These are phyloP conservation scores for Thunnus albacares DNA, from an alignment of 2,797 vertebrate genomes.

Conservation along the genomic window DNA sequence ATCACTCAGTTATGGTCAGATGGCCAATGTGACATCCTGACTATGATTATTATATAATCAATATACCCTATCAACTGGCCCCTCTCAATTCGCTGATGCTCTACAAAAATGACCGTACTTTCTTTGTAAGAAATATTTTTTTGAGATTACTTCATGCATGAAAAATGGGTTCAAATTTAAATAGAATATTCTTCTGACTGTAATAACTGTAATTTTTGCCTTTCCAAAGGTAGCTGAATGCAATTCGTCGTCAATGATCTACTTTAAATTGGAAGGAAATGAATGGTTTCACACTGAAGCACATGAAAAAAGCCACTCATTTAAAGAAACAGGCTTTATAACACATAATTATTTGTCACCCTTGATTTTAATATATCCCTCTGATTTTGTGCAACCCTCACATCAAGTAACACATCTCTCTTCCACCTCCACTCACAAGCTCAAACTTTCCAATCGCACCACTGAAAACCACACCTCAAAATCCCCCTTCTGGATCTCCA, in stretches of 20 bases:
- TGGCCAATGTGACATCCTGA: not conserved
- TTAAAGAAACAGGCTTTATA: not conserved
- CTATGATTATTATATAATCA: not conserved
- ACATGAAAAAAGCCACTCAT: not conserved
- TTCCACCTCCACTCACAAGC: not conserved
- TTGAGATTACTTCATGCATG: not conserved
- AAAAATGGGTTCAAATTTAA: not conserved
- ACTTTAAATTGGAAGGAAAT: not conserved
- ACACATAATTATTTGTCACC: not conserved
- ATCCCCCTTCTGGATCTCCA: not conserved
- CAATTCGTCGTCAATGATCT: not conserved
- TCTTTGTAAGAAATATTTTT: not conserved
- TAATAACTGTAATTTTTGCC: too few relatives aligned
- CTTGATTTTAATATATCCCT: not conserved
- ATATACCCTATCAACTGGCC: too few relatives aligned
- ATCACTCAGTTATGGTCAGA: too few relatives aligned
- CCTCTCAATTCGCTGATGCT: not conserved
- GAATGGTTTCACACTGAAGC: not conserved
- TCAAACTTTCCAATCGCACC: constrained; percentile 8
- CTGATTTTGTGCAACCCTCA: not conserved
- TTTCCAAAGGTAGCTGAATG: too few relatives aligned
- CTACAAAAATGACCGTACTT: not conserved
- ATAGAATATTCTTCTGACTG: too few relatives aligned
- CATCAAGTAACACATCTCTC: not conserved
- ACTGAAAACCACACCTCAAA: constrained; percentile 2